Percentiles rank a stretch among this genome's conserved stretches.
Evolutionary conservation across 2,797 vertebrate genomes (phyloP).

Genomic region (Gobionotothen gibberifrons): DNA sequence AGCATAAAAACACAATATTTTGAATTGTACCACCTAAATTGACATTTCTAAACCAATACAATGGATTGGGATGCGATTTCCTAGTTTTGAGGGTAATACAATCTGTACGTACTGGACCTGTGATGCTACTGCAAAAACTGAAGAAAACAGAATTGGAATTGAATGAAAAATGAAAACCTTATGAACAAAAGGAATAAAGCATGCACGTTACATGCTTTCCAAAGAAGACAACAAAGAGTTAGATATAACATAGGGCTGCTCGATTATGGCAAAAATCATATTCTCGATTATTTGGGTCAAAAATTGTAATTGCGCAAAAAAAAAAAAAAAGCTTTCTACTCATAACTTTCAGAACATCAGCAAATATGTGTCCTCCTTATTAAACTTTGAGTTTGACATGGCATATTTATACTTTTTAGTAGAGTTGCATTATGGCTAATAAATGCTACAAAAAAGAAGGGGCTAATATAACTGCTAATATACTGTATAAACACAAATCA

Average conservation of each 20-base stretch:
- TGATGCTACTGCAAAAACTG: not conserved
- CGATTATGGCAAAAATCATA: no score
- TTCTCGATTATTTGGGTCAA: no score
- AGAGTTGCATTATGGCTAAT: slow-evolving; percentile 32
- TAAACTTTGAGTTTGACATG: slow-evolving; percentile 32
- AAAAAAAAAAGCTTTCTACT: no score
- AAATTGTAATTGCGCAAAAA: no score
- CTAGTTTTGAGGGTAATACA: not conserved
- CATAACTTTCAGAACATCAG: slow-evolving; percentile 38
- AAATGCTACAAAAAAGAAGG: slow-evolving; percentile 50
- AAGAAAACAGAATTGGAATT: slow-evolving; percentile 14
- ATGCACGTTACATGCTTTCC: slow-evolving; percentile 65
- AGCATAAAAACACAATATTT: slow-evolving; percentile 20
- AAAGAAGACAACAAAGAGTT: slow-evolving; percentile 16
- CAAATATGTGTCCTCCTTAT: slow-evolving; percentile 36
- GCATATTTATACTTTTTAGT: slow-evolving; percentile 42
- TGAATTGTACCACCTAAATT: slow-evolving; percentile 2
- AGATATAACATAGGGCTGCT: no score
- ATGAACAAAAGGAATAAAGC: slow-evolving; percentile 33
- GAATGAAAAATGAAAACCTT: slow-evolving; percentile 19
- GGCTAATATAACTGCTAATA: slow-evolving; percentile 29
- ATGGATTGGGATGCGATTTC: not conserved
- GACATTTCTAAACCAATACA: slow-evolving; percentile 28
- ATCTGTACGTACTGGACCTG: slow-evolving; percentile 8
- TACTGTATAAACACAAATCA: slow-evolving; percentile 38